These are phyloP conservation scores for Drosophila atroscutellata DNA, from an alignment of 2,888 invertebrate species.

Conservation along the genomic window DNA sequence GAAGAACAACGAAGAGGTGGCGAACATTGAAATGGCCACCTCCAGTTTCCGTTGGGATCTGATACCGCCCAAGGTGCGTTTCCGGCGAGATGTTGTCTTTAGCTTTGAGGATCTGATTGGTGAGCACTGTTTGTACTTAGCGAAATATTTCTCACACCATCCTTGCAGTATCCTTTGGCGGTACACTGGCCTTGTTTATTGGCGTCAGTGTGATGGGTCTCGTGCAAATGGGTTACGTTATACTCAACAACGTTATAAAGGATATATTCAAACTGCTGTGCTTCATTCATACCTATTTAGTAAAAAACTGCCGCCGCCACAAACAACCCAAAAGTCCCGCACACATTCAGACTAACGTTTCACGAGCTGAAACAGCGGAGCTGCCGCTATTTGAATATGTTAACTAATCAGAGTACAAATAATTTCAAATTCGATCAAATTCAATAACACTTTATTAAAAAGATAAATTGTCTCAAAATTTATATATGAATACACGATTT, in stretches of 20 bases:
- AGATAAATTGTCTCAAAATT: not conserved
- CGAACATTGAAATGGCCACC: slow-evolving; percentile 73
- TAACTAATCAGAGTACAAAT: slow-evolving; percentile 26
- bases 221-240: slow-evolving; percentile 72
- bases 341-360: slow-evolving; percentile 34
- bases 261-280: slow-evolving; percentile 43
- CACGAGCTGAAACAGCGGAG: slow-evolving; percentile 66
- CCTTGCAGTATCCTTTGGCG: slow-evolving; percentile 85
- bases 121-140: slow-evolving; percentile 56
- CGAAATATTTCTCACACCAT: accelerated
- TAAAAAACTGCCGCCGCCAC: slow-evolving; percentile 1
- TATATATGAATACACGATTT: not conserved
- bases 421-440: not conserved
- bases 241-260: slow-evolving; percentile 49
- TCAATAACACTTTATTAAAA: not conserved
- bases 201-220: slow-evolving; percentile 65
- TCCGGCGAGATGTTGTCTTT: slow-evolving; percentile 86
- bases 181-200: slow-evolving; percentile 85
- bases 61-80: slow-evolving; percentile 86
- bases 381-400: slow-evolving; percentile 66
- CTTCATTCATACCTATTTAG: slow-evolving; percentile 18
- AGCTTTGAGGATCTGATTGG: slow-evolving; percentile 87
- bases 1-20: slow-evolving; percentile 63
- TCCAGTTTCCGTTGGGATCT: slow-evolving; percentile 86
- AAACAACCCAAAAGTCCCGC: not conserved